A percentile compares a stretch with the other conserved stretches of the same genome.
Evolutionary conservation across 2,797 vertebrate genomes (phyloP).

Genomic region (Telmatherina bonti): DNA sequence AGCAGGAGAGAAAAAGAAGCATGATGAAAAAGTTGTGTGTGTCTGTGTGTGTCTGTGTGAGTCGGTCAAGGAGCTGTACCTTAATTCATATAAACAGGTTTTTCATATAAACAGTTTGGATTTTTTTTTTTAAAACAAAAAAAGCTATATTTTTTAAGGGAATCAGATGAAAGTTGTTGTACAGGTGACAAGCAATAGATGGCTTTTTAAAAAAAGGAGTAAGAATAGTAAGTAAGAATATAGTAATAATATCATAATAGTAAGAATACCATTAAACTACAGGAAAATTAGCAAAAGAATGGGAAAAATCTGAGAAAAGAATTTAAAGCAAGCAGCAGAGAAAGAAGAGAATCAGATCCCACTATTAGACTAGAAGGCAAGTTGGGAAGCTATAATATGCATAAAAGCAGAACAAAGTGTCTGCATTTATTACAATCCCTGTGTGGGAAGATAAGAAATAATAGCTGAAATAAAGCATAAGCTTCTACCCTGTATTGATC

Average conservation of each 20-base stretch:
- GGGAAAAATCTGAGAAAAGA: constrained; percentile 1
- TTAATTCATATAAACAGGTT: constrained; percentile 52
- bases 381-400: constrained; percentile 15
- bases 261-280: constrained; percentile 5
- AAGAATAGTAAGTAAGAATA: too few species aligned
- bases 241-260: too few species aligned
- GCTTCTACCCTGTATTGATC: constrained; percentile 8
- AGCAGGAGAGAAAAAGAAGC: constrained; percentile 77
- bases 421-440: constrained; percentile 28
- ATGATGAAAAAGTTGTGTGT: constrained; percentile 73
- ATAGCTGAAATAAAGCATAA: constrained; percentile 43
- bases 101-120: constrained; percentile 49
- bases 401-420: constrained; percentile 22
- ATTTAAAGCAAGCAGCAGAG: background rate
- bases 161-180: background rate
- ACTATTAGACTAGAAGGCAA: background rate
- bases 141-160: constrained; percentile 19
- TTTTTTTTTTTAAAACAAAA: constrained; percentile 32
- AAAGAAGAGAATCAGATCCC: constrained; percentile 7
- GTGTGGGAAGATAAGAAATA: constrained; percentile 27
- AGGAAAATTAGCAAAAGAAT: background rate
- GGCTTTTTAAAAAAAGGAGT: background rate
- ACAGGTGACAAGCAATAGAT: constrained; percentile 22
- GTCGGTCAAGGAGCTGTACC: constrained; percentile 49
- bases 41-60: constrained; percentile 26